phyloP scores from a whole-genome alignment of 2,113 vertebrate genomes.

The Daboia siamensis region DNA sequence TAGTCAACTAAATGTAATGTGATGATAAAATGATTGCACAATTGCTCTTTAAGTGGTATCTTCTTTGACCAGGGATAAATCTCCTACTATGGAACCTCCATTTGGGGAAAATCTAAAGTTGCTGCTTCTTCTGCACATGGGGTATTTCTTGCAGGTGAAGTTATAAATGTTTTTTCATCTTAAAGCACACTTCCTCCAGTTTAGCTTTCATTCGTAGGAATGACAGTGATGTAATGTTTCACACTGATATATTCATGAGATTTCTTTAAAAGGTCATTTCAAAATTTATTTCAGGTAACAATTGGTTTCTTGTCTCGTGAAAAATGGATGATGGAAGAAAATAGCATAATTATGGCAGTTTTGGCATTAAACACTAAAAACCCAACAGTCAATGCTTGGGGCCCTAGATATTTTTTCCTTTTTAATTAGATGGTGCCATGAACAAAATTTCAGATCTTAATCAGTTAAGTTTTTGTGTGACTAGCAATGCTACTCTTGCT shows the following conservation, averaged over 20 bases:
- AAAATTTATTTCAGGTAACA: neutral
- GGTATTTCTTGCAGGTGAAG: neutral
- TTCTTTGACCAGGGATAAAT: neutral
- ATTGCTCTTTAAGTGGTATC: neutral
- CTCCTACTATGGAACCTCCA: neutral
- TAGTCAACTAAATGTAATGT: neutral
- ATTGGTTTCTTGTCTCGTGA: neutral
- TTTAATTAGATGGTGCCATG: neutral
- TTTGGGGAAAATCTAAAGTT: neutral
- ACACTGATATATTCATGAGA: neutral
- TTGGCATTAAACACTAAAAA: neutral
- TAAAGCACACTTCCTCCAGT: neutral
- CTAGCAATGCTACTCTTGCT: neutral
- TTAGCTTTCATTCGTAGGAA: neutral
- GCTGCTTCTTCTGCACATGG: neutral
- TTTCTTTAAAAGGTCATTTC: neutral
- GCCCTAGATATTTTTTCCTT: neutral
- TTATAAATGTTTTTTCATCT: neutral
- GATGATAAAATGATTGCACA: neutral
- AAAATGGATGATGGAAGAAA: neutral
- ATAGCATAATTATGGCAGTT: neutral
- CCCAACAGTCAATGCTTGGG: neutral
- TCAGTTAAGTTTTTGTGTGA: neutral
- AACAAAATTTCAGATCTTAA: conserved; percentile 4
- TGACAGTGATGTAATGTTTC: neutral